A percentile compares a stretch with the other conserved stretches of the same genome.
Evolutionary conservation across 2,888 invertebrate genomes (phyloP).

Genomic region (Podabrus alpinus): DNA sequence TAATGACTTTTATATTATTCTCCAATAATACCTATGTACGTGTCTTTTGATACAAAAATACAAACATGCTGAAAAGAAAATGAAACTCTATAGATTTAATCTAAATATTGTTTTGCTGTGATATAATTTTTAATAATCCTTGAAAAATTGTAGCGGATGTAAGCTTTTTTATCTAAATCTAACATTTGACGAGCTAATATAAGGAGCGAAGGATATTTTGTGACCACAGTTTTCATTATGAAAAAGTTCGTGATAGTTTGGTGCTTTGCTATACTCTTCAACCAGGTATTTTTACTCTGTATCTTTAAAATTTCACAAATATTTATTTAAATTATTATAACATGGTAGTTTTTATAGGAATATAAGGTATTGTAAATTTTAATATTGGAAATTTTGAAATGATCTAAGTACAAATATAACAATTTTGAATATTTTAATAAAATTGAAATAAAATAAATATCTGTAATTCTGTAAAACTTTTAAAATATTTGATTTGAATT

Average conservation of each 20-base stretch:
- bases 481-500: too few relatives aligned
- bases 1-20: too few relatives aligned
- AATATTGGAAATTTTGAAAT: background rate
- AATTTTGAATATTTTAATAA: too few relatives aligned
- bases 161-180: background rate
- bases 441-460: too few relatives aligned
- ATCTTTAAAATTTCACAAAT: too few relatives aligned
- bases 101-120: background rate
- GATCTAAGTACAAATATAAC: too few relatives aligned
- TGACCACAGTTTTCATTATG: background rate
- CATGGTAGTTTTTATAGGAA: background rate
- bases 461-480: too few relatives aligned
- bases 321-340: too few relatives aligned
- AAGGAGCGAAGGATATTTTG: background rate
- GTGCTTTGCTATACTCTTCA: background rate
- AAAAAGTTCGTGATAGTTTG: background rate
- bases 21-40: too few relatives aligned
- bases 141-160: slow-evolving; percentile 3
- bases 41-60: background rate
- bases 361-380: background rate
- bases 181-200: background rate
- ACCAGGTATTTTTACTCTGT: background rate
- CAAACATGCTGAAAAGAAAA: background rate
- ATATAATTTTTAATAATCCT: background rate
- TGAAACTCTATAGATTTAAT: background rate